These are phyloP conservation scores for Ophion ellenae DNA, from an alignment of 2,888 invertebrate genomes.

Conservation along the genomic window DNA sequence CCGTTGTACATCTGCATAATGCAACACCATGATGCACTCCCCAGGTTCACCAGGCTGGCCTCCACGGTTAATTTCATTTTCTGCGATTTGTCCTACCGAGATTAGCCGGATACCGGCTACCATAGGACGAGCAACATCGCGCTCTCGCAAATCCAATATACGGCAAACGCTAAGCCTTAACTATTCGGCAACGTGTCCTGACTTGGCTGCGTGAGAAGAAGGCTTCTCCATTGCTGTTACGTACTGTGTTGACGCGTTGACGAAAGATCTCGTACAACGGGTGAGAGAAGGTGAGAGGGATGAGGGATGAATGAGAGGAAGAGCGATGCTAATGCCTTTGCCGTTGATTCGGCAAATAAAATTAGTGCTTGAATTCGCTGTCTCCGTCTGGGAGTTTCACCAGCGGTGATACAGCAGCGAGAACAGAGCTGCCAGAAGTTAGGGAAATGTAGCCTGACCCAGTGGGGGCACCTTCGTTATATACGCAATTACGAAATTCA, in stretches of 20 bases:
- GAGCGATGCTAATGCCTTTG: conserved; percentile 52
- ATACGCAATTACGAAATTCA: conserved; percentile 23
- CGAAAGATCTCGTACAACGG: conserved; percentile 41
- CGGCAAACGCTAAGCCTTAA: conserved; percentile 38
- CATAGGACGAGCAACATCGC: conserved; percentile 34
- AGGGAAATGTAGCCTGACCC: conserved; percentile 51
- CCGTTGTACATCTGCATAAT: conserved; percentile 74
- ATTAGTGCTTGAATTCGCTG: conserved; percentile 47
- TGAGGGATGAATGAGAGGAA: conserved; percentile 45
- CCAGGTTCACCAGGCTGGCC: conserved; percentile 22
- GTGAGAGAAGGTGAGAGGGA: conserved; percentile 62
- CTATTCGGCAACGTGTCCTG: conserved; percentile 37
- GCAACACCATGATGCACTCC: conserved; percentile 69
- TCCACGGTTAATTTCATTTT: conserved; percentile 69
- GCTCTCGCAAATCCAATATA: conserved; percentile 44
- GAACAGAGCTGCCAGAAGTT: conserved; percentile 25
- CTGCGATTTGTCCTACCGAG: conserved; percentile 68
- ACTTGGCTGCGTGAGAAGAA: neutral
- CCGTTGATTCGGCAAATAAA: conserved; percentile 64
- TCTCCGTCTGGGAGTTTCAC: conserved; percentile 41
- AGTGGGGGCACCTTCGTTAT: conserved; percentile 15
- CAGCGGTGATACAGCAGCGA: conserved; percentile 37
- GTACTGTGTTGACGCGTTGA: conserved; percentile 35
- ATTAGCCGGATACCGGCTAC: conserved; percentile 65
- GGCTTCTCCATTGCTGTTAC: conserved; percentile 3